phyloP scores from a whole-genome alignment of 2,113 vertebrate genomes.

The Oriolus oriolus region DNA sequence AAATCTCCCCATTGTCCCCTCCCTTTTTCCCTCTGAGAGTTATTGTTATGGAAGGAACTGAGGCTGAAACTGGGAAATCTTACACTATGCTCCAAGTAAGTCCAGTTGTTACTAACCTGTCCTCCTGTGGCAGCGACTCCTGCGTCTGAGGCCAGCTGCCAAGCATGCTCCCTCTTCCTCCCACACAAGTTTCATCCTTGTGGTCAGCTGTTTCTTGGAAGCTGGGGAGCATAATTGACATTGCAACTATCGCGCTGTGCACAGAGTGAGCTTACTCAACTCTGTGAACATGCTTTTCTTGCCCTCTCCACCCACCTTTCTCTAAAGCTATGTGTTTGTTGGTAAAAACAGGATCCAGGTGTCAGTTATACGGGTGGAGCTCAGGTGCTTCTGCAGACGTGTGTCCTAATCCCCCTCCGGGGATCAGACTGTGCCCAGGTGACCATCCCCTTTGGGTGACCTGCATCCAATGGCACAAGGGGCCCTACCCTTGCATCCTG shows the following conservation, averaged over 20 bases:
- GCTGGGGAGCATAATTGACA: slow-evolving; percentile 36
- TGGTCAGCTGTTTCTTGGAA: slow-evolving; percentile 59
- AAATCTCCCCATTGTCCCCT: not conserved
- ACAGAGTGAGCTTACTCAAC: slow-evolving; percentile 28
- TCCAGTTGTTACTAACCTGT: slow-evolving; percentile 41
- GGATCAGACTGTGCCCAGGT: not conserved
- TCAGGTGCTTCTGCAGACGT: not conserved
- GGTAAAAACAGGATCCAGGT: slow-evolving; percentile 9
- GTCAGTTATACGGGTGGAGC: not conserved
- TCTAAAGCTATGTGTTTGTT: not conserved
- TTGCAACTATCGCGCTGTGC: not conserved
- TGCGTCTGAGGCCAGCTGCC: not conserved
- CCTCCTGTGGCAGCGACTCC: not conserved
- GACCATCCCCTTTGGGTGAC: not conserved
- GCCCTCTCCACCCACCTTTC: slow-evolving; percentile 30
- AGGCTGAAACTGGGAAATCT: not conserved
- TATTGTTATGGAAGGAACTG: not conserved
- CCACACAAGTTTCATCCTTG: slow-evolving; percentile 36
- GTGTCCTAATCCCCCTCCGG: not conserved
- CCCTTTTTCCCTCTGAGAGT: not conserved
- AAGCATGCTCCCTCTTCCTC: slow-evolving; percentile 30
- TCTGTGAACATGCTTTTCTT: slow-evolving; percentile 42
- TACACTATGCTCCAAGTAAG: not conserved
- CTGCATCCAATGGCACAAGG: not conserved
- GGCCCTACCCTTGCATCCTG: accelerated